Evolutionary conservation across 2,113 vertebrate genomes (phyloP), one percentile per base, ranked within the genome.

Genomic region (Chiloscyllium plagiosum): DNA sequence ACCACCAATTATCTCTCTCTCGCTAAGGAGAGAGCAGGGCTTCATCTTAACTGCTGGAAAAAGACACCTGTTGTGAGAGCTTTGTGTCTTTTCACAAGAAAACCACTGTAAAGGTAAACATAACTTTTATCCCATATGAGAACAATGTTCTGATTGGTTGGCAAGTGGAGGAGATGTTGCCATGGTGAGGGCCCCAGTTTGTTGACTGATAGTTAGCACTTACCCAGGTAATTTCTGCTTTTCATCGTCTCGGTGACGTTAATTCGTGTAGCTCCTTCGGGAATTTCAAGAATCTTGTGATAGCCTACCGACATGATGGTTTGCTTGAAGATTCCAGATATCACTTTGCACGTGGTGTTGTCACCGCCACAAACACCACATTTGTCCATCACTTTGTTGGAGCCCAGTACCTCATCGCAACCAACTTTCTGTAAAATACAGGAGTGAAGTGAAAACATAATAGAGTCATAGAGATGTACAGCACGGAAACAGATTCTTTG

Each of bases 211-310:
- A 29, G 94, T 47, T 50, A 52, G 12, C 95, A 37, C 65, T 86
- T 97, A 98, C 98, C 97, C 68, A 98, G 96, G 96, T 98, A 98
- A 96, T 98, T 98, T 85, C 97, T 97, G 96, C 97, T 98, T 96
- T 98, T 98, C 65, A 95, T 83, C 2, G 96, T 97, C 97, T 98
- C 98, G 92, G 96, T 96, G 94, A 98, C 97, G 95, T 96, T 97
- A 96, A 98, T 97, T 96, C 97, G 97, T 47, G 95, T 42, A 8
- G 97, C 97, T 96, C 97, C 98, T 89, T 96, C 96, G 52, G 98
- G 97, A 96, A 98, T 97, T 96, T 97, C 97, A 52, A 96, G 70
- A 83, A 98, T 97, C 96, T 97, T 97, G 96, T 98, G 97, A 96
- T 98, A 98, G 87, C 97, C 97, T 95, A 97, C 86, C 0, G 96